These are phyloP conservation scores for Piaya cayana DNA, from an alignment of 2,113 vertebrate species.

Conservation along the genomic window DNA sequence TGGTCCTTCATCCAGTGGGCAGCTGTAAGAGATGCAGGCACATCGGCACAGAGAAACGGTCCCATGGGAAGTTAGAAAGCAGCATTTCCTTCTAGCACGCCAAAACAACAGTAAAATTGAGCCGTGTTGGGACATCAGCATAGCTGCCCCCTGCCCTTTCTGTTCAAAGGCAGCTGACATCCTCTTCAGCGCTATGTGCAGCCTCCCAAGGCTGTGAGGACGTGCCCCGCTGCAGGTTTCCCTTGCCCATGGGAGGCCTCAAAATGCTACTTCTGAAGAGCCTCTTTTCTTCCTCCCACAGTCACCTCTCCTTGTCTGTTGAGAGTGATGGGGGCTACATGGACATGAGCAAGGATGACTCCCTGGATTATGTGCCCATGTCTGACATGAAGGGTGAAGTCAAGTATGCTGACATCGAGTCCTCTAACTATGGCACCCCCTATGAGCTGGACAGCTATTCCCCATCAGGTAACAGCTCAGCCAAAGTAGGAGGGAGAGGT, in stretches of 20 bases:
- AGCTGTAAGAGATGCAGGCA: background rate
- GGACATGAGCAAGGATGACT: conserved; percentile 98
- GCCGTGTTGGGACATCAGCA: background rate
- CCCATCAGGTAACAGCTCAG: conserved; percentile 67
- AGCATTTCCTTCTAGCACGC: background rate
- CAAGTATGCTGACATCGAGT: conserved; percentile 93
- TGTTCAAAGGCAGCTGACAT: background rate
- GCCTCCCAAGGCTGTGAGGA: background rate
- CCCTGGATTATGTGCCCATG: conserved; percentile 92
- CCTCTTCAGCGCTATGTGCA: background rate
- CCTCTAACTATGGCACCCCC: conserved; percentile 87
- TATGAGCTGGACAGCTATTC: conserved; percentile 90
- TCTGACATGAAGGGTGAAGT: conserved; percentile 88
- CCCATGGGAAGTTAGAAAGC: conserved; percentile 33
- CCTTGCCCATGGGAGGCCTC: background rate
- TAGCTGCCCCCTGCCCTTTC: background rate
- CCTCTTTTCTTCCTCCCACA: conserved; percentile 7
- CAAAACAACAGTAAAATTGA: background rate
- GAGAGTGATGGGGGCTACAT: conserved; percentile 96
- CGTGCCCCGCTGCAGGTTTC: background rate
- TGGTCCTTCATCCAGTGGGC: background rate
- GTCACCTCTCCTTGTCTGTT: conserved; percentile 86
- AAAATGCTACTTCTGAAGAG: background rate
- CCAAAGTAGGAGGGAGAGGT: rapidly evolving
- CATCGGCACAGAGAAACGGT: background rate